phyloP scores from a whole-genome alignment of 2,888 invertebrate species.

The Callinectes sapidus region DNA sequence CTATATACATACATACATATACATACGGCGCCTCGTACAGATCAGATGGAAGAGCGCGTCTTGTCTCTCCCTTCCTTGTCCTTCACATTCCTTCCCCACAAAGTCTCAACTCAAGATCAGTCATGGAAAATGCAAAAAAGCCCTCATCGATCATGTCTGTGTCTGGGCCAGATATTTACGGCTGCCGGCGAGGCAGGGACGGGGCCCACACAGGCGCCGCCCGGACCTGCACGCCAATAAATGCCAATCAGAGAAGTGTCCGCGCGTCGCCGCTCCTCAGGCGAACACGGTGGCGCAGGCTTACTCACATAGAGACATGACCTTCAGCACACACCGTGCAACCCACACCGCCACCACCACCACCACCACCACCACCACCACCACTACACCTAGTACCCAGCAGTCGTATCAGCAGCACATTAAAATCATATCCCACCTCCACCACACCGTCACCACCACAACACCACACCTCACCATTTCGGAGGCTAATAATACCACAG shows the following conservation, averaged over 20 bases:
- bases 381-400: neutral
- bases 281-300: neutral
- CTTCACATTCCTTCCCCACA: constrained; percentile 21
- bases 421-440: neutral
- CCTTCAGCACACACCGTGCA: constrained; percentile 4
- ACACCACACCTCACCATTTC: neutral
- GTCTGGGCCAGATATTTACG: constrained; percentile 24
- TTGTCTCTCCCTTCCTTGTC: neutral
- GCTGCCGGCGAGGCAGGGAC: constrained; percentile 13
- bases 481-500: neutral
- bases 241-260: constrained; percentile 28
- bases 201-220: constrained; percentile 10
- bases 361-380: neutral
- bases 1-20: neutral
- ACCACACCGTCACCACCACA: neutral
- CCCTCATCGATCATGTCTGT: constrained; percentile 31
- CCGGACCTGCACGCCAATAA: constrained; percentile 27
- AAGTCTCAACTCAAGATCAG: constrained; percentile 32
- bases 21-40: neutral
- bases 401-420: neutral
- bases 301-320: neutral
- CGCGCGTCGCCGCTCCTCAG: constrained; percentile 21
- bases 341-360: neutral
- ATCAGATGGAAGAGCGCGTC: neutral
- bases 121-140: constrained; percentile 32